Evolutionary conservation across 30 jellyfish, hydroid and myxozoan genomes (phyloP).

Genomic region (Euphysa ruthae): DNA sequence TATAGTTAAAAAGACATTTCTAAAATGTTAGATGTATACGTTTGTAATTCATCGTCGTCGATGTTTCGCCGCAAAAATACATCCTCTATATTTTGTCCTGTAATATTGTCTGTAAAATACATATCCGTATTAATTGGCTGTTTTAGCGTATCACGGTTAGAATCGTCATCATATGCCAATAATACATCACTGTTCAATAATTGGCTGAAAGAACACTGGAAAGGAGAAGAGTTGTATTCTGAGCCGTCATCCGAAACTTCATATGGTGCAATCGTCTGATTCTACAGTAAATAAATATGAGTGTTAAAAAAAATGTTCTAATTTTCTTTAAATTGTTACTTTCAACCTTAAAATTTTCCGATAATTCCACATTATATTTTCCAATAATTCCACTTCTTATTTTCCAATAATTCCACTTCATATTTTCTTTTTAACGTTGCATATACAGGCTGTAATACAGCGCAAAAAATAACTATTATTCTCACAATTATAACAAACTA

Average conservation of each 20-base stretch:
- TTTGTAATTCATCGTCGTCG: neutral
- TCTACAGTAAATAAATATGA: neutral
- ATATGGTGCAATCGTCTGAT: constrained; percentile 10
- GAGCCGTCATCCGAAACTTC: constrained; percentile 15
- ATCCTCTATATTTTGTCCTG: constrained; percentile 1
- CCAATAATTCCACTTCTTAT: too few species aligned
- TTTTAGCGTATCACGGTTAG: neutral
- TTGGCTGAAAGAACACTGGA: constrained; percentile 32
- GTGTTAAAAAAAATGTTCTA: too few species aligned
- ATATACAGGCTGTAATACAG: too few species aligned
- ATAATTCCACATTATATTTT: too few species aligned
- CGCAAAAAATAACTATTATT: too few species aligned
- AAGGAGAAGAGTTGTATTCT: neutral
- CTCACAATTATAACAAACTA: too few species aligned
- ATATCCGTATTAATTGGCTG: neutral
- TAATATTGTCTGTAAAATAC: neutral
- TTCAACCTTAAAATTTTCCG: too few species aligned
- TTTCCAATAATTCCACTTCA: too few species aligned
- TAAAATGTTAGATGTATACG: neutral
- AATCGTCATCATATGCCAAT: constrained; percentile 6
- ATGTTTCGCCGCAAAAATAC: neutral
- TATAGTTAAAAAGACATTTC: constrained; percentile 4
- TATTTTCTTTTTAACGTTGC: too few species aligned
- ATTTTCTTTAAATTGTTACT: too few species aligned
- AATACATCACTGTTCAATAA: constrained; percentile 16